Percentiles rank a stretch among this genome's conserved stretches.
Conservation (phyloP, 2,113 vertebrate species). For the Hydrochoerus hydrochaeris region DNA sequence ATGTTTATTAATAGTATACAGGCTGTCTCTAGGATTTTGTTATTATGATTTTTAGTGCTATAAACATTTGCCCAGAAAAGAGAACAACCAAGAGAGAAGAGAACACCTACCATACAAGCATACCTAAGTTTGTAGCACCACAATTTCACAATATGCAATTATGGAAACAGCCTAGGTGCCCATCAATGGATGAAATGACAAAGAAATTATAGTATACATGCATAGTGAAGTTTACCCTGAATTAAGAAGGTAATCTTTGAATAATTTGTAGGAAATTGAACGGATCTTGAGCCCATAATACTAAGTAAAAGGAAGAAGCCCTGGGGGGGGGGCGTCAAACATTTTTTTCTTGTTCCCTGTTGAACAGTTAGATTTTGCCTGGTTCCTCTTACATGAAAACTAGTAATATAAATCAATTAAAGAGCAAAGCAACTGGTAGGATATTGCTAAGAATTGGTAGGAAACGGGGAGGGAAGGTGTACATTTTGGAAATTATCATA, state of each 20-base stretch:
- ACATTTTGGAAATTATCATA: background rate
- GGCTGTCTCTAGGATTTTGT: background rate
- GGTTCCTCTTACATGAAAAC: background rate
- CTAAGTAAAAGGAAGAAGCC: background rate
- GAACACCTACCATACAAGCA: background rate
- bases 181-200: background rate
- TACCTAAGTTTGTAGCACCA: background rate
- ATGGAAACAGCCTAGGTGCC: background rate
- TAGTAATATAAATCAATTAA: background rate
- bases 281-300: background rate
- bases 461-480: background rate
- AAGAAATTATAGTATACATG: background rate
- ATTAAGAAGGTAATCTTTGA: background rate
- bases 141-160: background rate
- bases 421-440: background rate
- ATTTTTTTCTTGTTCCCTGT: background rate
- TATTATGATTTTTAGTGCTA: background rate
- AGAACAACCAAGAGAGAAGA: background rate
- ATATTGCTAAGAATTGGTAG: background rate
- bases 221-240: background rate
- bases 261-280: background rate
- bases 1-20: background rate
- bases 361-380: background rate
- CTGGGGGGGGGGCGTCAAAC: background rate
- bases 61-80: background rate